A percentile compares a stretch with the other conserved stretches of the same genome.
phyloP scores from a whole-genome alignment of 2,797 vertebrate species.

The Rhinichthys osculus region DNA sequence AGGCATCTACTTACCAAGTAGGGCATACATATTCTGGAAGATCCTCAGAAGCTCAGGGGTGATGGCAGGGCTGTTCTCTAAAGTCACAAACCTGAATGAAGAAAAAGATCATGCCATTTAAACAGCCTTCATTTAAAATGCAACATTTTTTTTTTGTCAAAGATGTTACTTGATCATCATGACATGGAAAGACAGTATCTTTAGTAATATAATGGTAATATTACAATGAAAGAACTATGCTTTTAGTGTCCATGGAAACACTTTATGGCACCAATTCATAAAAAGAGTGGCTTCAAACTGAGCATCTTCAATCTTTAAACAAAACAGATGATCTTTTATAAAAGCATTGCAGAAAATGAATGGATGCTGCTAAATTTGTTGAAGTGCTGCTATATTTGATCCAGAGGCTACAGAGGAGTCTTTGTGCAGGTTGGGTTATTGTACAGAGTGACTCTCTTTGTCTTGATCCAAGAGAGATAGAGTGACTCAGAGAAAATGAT shows the following conservation, averaged over 20 bases:
- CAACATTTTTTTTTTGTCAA: neutral
- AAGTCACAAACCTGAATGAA: conserved; percentile 89
- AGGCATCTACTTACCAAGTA: conserved; percentile 85
- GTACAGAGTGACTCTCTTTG: conserved; percentile 32
- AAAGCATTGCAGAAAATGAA: conserved; percentile 37
- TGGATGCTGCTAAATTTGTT: conserved; percentile 17
- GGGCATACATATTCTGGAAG: conserved; percentile 96
- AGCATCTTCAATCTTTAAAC: conserved; percentile 43
- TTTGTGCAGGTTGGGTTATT: conserved; percentile 27
- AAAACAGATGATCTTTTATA: conserved; percentile 37
- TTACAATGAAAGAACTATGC: conserved; percentile 27
- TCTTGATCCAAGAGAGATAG: conserved; percentile 40
- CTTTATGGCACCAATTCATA: conserved; percentile 9
- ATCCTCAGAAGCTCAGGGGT: conserved; percentile 92
- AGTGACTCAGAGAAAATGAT: conserved; percentile 34
- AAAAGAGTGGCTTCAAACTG: conserved; percentile 21
- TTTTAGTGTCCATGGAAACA: conserved; percentile 54
- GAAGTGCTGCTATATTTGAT: conserved; percentile 43
- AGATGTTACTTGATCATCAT: neutral
- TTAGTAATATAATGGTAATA: conserved; percentile 15
- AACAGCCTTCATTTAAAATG: conserved; percentile 24
- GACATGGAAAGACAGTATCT: neutral
- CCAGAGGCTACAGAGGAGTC: conserved; percentile 18
- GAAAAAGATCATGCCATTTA: conserved; percentile 34
- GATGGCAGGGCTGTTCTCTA: conserved; percentile 92